Evolutionary conservation across 1,140 invertebrate species (phyloP).

Genomic region (Aphidius ervi): DNA sequence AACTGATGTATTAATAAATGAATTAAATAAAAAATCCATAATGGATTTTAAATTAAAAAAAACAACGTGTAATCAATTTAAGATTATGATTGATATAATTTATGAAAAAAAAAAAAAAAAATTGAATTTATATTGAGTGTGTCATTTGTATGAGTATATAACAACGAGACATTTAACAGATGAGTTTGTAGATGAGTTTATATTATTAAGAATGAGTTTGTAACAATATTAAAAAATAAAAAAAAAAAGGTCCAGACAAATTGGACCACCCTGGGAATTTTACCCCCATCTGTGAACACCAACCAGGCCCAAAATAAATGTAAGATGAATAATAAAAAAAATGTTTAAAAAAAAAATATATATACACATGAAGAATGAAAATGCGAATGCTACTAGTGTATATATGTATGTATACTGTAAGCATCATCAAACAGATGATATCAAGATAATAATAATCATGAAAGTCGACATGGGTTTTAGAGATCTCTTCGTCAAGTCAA

Average conservation of each 20-base stretch:
- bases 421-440: conserved; percentile 24
- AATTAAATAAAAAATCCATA: not conserved
- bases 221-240: conserved; percentile 46
- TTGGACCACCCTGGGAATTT: conserved; percentile 49
- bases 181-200: conserved; percentile 24
- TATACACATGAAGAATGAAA: conserved; percentile 1
- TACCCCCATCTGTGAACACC: conserved; percentile 22
- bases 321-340: conserved; percentile 1
- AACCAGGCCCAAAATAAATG: conserved; percentile 7
- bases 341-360: conserved; percentile 10
- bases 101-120: not conserved
- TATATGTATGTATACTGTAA: not conserved
- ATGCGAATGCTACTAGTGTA: conserved; percentile 29
- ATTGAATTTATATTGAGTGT: conserved; percentile 6
- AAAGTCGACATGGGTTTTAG: conserved; percentile 5
- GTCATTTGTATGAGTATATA: conserved; percentile 16
- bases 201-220: conserved; percentile 53
- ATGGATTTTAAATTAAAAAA: not conserved
- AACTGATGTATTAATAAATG: not conserved
- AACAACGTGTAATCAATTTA: too few relatives aligned
- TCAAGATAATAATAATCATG: conserved; percentile 37
- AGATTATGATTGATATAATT: not conserved
- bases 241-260: conserved; percentile 42
- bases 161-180: conserved; percentile 22
- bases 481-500: not conserved